These are phyloP conservation scores for Parotia lawesii DNA, from an alignment of 2,113 vertebrate genomes.

Conservation along the genomic window DNA sequence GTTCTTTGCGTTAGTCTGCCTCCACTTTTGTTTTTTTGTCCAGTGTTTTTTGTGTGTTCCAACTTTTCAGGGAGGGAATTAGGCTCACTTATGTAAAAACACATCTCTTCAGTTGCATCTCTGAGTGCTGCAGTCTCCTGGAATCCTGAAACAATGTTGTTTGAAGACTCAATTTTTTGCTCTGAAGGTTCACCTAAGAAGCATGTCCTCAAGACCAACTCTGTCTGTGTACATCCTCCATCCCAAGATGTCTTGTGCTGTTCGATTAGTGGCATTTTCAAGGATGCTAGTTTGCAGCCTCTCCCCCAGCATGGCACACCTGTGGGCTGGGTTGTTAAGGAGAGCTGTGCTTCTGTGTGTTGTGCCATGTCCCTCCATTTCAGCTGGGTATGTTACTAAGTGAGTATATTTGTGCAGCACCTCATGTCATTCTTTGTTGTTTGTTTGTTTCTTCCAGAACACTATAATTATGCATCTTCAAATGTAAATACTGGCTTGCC, in stretches of 20 bases:
- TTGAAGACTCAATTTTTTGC: neutral
- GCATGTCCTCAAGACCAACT: neutral
- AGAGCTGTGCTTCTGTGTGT: neutral
- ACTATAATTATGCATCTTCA: slow-evolving; percentile 84
- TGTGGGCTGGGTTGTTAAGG: neutral
- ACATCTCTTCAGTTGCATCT: neutral
- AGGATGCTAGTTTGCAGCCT: neutral
- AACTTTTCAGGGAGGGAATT: neutral
- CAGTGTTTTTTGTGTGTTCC: neutral
- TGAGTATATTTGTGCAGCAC: neutral
- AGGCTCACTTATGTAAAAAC: neutral
- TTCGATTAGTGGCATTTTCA: neutral
- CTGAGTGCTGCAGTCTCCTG: neutral
- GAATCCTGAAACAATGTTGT: neutral
- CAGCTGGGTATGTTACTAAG: neutral
- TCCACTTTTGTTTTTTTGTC: neutral
- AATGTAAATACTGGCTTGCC: slow-evolving; percentile 83
- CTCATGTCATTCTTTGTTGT: slow-evolving; percentile 19
- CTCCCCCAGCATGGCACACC: rapidly evolving
- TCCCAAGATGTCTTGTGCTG: neutral
- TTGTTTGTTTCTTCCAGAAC: slow-evolving; percentile 80
- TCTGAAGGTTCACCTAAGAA: neutral
- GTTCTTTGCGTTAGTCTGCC: neutral
- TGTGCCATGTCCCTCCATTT: neutral
- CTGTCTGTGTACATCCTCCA: neutral